Evolutionary conservation across 2,113 vertebrate species (phyloP).

Genomic region (Nycticebus coucang): DNA sequence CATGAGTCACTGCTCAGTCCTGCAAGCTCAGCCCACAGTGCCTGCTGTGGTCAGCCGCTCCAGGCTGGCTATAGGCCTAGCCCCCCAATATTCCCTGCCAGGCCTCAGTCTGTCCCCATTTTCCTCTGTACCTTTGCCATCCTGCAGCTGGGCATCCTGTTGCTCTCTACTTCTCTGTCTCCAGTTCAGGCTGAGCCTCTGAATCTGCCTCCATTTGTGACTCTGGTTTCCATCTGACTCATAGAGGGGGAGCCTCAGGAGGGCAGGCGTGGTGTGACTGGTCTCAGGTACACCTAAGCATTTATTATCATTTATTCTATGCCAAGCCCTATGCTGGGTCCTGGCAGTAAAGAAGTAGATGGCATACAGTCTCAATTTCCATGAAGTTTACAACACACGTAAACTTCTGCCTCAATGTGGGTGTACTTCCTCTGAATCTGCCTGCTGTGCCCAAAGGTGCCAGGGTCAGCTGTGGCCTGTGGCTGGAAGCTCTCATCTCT

Average conservation of each 20-base stretch:
- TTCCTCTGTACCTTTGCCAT: slow-evolving; percentile 32
- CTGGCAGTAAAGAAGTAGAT: slow-evolving; percentile 1
- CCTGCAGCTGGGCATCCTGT: not conserved
- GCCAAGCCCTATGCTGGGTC: not conserved
- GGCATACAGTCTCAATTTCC: slow-evolving; percentile 20
- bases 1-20: slow-evolving; percentile 74
- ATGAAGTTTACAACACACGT: slow-evolving; percentile 49
- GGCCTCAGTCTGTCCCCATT: slow-evolving; percentile 50
- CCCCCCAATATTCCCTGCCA: not conserved
- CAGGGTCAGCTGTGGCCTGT: slow-evolving; percentile 33
- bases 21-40: slow-evolving; percentile 74
- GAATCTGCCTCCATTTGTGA: slow-evolving; percentile 22
- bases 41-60: slow-evolving; percentile 60
- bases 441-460: not conserved
- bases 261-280: not conserved
- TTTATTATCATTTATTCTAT: slow-evolving; percentile 18
- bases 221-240: slow-evolving; percentile 7
- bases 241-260: not conserved
- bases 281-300: not conserved
- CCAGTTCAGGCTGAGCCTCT: slow-evolving; percentile 10
- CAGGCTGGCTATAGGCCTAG: slow-evolving; percentile 47
- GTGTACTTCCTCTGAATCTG: not conserved
- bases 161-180: not conserved
- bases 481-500: slow-evolving; percentile 45
- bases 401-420: not conserved